Percentiles rank a stretch among this genome's conserved stretches.
These are phyloP conservation scores for Alosa sapidissima DNA, from an alignment of 2,797 vertebrate species.

Conservation along the genomic window DNA sequence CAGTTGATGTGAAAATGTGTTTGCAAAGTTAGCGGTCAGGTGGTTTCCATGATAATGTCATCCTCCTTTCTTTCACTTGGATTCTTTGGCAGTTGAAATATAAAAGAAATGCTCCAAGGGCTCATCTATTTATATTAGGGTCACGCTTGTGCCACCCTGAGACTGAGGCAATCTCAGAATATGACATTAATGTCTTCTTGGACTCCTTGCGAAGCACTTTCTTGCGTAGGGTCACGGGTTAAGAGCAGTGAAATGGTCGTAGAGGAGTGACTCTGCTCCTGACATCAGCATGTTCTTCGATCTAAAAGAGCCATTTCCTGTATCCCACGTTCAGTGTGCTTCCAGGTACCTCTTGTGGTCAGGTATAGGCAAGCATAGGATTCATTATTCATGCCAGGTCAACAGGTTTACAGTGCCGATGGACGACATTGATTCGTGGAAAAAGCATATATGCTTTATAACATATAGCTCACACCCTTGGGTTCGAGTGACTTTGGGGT, in stretches of 20 bases:
- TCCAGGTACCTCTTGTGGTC: conserved; percentile 76
- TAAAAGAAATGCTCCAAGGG: background rate
- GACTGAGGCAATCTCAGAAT: conserved; percentile 33
- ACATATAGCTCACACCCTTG: conserved; percentile 14
- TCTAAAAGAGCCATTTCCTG: conserved; percentile 73
- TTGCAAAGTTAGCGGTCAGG: background rate
- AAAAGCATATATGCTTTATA: conserved; percentile 46
- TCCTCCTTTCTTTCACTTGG: conserved; percentile 23
- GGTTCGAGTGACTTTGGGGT: background rate
- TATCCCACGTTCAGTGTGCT: conserved; percentile 53
- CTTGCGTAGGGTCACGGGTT: conserved; percentile 69
- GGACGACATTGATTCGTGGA: conserved; percentile 71
- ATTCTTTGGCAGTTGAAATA: conserved; percentile 23
- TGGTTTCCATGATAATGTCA: background rate
- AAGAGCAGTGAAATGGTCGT: conserved; percentile 64
- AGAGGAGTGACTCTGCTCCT: conserved; percentile 52
- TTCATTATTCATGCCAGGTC: conserved; percentile 79
- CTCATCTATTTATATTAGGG: conserved; percentile 27
- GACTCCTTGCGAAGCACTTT: conserved; percentile 66
- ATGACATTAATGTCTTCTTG: conserved; percentile 48
- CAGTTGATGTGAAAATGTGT: background rate
- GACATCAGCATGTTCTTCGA: conserved; percentile 60
- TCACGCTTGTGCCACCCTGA: conserved; percentile 12
- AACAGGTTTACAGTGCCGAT: conserved; percentile 64
- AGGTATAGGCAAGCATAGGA: conserved; percentile 57